Evolutionary conservation across 2,888 invertebrate species (phyloP).

Genomic region (Toxonevra muliebris): DNA sequence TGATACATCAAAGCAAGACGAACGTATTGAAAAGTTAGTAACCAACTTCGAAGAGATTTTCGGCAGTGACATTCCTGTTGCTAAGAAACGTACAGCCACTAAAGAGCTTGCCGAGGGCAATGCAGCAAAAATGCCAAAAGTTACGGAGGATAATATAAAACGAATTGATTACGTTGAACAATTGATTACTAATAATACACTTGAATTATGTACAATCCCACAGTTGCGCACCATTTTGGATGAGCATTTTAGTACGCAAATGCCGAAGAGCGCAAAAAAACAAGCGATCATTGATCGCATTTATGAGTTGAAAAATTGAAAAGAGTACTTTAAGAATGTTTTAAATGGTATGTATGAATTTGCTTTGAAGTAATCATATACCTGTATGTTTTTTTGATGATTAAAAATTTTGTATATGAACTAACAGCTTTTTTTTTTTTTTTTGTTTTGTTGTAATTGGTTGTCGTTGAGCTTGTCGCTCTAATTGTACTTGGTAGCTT

Average conservation of each 20-base stretch:
- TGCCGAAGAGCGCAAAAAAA: slow-evolving; percentile 42
- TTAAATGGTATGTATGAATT: background rate
- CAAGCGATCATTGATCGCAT: slow-evolving; percentile 43
- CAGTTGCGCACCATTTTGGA: slow-evolving; percentile 50
- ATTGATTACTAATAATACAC: slow-evolving; percentile 42
- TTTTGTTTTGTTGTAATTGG: no score
- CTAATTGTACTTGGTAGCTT: no score
- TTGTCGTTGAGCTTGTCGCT: no score
- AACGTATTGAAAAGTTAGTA: slow-evolving; percentile 52
- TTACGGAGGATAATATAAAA: slow-evolving; percentile 41
- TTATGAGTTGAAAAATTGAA: slow-evolving; percentile 6
- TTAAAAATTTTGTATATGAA: no score
- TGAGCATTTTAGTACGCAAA: slow-evolving; percentile 43
- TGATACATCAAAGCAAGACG: slow-evolving; percentile 53
- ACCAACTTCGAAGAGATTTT: slow-evolving; percentile 50
- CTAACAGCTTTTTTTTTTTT: no score
- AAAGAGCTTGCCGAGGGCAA: slow-evolving; percentile 22
- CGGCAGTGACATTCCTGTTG: slow-evolving; percentile 43
- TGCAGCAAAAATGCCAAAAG: slow-evolving; percentile 49
- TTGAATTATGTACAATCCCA: slow-evolving; percentile 46
- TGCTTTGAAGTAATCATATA: no score
- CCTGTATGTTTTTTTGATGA: no score
- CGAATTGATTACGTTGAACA: slow-evolving; percentile 44
- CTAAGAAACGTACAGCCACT: slow-evolving; percentile 47
- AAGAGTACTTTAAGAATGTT: background rate